These are phyloP conservation scores for Melipona bicolor DNA, from an alignment of 2,888 invertebrate species.

Conservation along the genomic window DNA sequence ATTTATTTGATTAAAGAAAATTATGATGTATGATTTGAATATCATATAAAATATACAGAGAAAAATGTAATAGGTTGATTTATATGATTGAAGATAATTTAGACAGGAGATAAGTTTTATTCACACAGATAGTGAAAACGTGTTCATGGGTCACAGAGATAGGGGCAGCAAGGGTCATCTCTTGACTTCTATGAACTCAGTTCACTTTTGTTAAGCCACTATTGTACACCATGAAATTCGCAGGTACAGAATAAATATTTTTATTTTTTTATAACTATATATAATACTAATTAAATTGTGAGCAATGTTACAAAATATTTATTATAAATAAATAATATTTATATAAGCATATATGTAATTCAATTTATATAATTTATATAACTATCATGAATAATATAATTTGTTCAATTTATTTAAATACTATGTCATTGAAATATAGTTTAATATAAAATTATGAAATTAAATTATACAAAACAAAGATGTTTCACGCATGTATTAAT, in stretches of 20 bases:
- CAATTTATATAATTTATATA: constrained; percentile 3
- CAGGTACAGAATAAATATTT: constrained; percentile 72
- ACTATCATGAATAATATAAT: neutral
- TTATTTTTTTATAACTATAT: constrained; percentile 33
- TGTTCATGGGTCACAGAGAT: constrained; percentile 77
- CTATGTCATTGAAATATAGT: constrained; percentile 5
- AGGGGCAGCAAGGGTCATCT: constrained; percentile 81
- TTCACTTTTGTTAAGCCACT: constrained; percentile 75
- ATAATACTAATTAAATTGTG: constrained; percentile 18
- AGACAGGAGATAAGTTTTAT: constrained; percentile 76
- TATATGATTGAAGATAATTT: constrained; percentile 71
- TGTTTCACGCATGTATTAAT: constrained; percentile 20
- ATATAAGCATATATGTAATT: neutral
- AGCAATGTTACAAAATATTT: neutral
- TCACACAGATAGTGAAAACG: constrained; percentile 68
- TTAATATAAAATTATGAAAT: constrained; percentile 9
- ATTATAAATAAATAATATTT: constrained; percentile 1
- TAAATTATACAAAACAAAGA: neutral
- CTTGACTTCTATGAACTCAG: constrained; percentile 79
- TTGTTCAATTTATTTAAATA: constrained; percentile 10
- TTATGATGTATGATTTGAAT: constrained; percentile 15
- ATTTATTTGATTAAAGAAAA: constrained; percentile 11
- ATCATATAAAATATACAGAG: constrained; percentile 43
- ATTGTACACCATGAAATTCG: constrained; percentile 76
- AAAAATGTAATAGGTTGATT: constrained; percentile 55